These are phyloP conservation scores for Atherinomorus stipes DNA, from an alignment of 2,113 vertebrate species.

Conservation along the genomic window DNA sequence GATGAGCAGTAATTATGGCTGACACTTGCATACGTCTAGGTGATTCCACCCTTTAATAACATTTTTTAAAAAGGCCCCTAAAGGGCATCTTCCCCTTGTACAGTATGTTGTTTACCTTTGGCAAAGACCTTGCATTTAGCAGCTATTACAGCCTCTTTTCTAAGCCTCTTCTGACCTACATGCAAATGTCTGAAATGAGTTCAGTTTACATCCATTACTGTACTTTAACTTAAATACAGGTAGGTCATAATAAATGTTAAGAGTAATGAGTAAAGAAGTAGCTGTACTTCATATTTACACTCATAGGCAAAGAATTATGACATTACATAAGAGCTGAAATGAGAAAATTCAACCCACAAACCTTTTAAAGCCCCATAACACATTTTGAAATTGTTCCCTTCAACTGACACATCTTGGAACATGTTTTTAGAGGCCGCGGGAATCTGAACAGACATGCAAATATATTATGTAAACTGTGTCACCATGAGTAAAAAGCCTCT, in stretches of 20 bases:
- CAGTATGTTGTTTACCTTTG: background rate
- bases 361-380: slow-evolving; percentile 9
- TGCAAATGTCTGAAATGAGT: background rate
- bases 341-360: slow-evolving; percentile 15
- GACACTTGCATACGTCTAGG: background rate
- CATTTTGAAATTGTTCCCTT: slow-evolving; percentile 15
- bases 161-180: background rate
- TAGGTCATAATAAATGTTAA: too few relatives aligned
- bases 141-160: background rate
- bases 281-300: background rate
- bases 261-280: background rate
- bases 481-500: slow-evolving; percentile 14
- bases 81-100: background rate
- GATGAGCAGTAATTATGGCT: too few relatives aligned
- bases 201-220: background rate
- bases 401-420: background rate
- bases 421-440: background rate
- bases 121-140: background rate
- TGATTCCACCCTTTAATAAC: background rate
- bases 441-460: slow-evolving; percentile 19
- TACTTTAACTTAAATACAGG: background rate
- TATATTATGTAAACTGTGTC: slow-evolving; percentile 9
- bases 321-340: slow-evolving; percentile 22
- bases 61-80: background rate
- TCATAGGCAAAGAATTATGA: background rate